Evolutionary conservation across 2,888 invertebrate species (phyloP).

Genomic region (Bugula neritina): DNA sequence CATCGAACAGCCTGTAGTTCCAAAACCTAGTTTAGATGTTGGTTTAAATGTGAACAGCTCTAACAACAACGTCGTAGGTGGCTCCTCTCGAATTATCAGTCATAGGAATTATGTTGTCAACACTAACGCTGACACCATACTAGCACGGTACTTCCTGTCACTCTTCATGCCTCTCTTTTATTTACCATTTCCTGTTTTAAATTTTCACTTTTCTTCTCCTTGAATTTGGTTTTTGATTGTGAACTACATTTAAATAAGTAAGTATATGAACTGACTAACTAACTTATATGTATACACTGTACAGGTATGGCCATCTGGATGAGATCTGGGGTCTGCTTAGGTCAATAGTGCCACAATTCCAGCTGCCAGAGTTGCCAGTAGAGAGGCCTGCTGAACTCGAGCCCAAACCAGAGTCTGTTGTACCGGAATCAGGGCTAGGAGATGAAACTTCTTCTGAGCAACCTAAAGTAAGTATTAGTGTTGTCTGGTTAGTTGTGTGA

Average conservation of each 20-base stretch:
- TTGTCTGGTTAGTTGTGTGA: too few species aligned
- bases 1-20: not conserved
- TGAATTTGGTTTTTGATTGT: too few species aligned
- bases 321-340: constrained; percentile 50
- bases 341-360: constrained; percentile 46
- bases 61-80: not conserved
- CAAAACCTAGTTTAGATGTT: not conserved
- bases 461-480: constrained; percentile 3
- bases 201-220: not conserved
- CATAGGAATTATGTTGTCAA: not conserved
- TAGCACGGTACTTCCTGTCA: constrained; percentile 10
- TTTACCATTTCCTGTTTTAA: not conserved
- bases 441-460: constrained; percentile 19
- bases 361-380: constrained; percentile 44
- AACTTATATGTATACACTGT: too few species aligned
- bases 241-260: too few species aligned
- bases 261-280: too few species aligned
- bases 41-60: not conserved
- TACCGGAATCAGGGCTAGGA: constrained; percentile 17
- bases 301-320: constrained; percentile 43
- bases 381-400: constrained; percentile 37
- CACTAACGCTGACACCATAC: not conserved
- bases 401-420: constrained; percentile 24
- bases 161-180: not conserved
- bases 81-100: not conserved